A percentile compares a stretch with the other conserved stretches of the same genome.
phyloP scores from a whole-genome alignment of 2,797 vertebrate species.

The Sebastes hubbsi region DNA sequence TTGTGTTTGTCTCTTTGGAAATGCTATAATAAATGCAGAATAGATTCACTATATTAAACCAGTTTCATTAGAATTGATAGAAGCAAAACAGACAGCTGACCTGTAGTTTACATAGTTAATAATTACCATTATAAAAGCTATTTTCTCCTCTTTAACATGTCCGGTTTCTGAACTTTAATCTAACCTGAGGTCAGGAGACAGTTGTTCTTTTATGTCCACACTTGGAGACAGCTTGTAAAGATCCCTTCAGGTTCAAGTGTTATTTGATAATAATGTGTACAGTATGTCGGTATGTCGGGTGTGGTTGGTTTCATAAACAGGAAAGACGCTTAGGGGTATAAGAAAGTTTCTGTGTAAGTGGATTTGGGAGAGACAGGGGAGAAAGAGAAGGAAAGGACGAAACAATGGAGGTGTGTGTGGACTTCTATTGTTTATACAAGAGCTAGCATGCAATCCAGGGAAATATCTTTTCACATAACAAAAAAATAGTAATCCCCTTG shows the following conservation, averaged over 20 bases:
- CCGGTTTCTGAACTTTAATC: conserved; percentile 34
- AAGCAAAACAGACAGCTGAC: conserved; percentile 13
- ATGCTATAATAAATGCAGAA: not conserved
- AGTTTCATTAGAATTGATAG: not conserved
- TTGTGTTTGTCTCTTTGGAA: not conserved
- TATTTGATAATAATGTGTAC: conserved; percentile 37
- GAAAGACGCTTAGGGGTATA: conserved; percentile 57
- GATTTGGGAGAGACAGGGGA: conserved; percentile 42
- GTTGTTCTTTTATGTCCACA: conserved; percentile 37
- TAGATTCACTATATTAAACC: not conserved
- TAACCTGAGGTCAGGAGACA: conserved; percentile 25
- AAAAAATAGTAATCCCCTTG: conserved; percentile 45
- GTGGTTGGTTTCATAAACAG: conserved; percentile 69
- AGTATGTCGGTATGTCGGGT: conserved; percentile 50
- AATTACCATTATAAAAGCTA: conserved; percentile 25
- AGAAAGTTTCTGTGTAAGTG: conserved; percentile 46
- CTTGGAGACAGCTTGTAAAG: conserved; percentile 44
- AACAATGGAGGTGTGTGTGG: conserved; percentile 64
- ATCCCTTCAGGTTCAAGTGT: conserved; percentile 35
- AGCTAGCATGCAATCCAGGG: conserved; percentile 56
- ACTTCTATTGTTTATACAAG: conserved; percentile 61
- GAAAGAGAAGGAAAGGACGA: conserved; percentile 56
- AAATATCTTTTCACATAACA: conserved; percentile 65
- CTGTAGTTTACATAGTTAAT: conserved; percentile 38
- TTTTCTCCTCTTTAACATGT: conserved; percentile 20